Percentiles rank a stretch among this genome's conserved stretches.
These are phyloP conservation scores for Ectropis crepuscularia DNA, from an alignment of 2,888 invertebrate genomes.

Conservation along the genomic window DNA sequence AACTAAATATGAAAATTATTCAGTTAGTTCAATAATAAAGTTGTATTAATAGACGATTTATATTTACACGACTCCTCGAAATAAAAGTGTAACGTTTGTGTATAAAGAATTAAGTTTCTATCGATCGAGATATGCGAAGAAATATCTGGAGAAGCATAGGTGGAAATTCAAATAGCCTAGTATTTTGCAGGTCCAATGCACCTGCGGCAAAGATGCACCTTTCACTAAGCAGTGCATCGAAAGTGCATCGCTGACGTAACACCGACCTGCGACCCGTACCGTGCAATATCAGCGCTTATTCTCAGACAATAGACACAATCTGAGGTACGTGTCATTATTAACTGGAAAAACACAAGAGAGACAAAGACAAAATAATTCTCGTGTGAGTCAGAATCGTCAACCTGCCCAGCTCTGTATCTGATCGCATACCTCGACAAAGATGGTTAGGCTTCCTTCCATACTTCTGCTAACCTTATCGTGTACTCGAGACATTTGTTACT, in stretches of 20 bases:
- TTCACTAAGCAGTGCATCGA: constrained; percentile 76
- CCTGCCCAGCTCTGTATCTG: constrained; percentile 12
- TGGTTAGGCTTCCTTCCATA: constrained; percentile 19
- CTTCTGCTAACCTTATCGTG: constrained; percentile 9
- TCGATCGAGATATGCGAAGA: no score
- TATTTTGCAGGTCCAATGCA: constrained; percentile 47
- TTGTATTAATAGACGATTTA: no score
- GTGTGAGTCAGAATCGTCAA: no score
- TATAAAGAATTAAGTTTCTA: no score
- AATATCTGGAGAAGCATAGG: background rate
- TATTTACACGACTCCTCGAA: no score
- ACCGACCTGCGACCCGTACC: constrained; percentile 55
- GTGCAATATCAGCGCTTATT: constrained; percentile 14
- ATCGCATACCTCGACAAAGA: constrained; percentile 16
- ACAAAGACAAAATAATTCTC: no score
- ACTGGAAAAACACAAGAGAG: no score
- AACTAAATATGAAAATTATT: no score
- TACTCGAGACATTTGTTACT: background rate
- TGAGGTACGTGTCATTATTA: no score
- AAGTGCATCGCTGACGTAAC: constrained; percentile 81
- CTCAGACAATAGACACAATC: constrained; percentile 2
- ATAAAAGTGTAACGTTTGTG: no score
- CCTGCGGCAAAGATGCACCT: constrained; percentile 72
- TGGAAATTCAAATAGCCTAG: background rate
- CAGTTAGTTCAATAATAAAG: no score